These are phyloP conservation scores for Vulpes lagopus DNA, from an alignment of 2,113 vertebrate genomes.

Conservation along the genomic window DNA sequence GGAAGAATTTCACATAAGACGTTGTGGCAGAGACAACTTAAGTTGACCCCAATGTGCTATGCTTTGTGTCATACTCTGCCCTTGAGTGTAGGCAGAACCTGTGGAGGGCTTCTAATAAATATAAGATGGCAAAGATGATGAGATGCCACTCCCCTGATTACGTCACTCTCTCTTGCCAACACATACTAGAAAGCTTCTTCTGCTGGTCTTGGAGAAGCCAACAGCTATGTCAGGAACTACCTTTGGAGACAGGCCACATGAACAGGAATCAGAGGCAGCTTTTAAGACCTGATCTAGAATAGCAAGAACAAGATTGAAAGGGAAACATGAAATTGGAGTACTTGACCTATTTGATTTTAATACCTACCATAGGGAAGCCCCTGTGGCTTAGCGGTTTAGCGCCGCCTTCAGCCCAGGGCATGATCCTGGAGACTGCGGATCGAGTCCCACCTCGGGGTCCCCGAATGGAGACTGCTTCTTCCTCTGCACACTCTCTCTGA, in stretches of 20 bases:
- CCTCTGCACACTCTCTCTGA: too few species aligned
- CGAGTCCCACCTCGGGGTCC: too few species aligned
- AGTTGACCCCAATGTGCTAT: not conserved
- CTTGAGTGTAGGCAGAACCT: not conserved
- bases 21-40: not conserved
- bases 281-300: not conserved
- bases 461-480: too few species aligned
- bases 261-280: not conserved
- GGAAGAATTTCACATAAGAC: not conserved
- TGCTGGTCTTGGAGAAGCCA: not conserved
- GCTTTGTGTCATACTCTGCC: not conserved
- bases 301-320: not conserved
- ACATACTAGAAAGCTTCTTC: not conserved
- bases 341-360: not conserved
- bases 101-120: not conserved
- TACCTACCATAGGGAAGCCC: not conserved
- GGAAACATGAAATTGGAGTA: not conserved
- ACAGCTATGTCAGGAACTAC: not conserved
- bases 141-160: not conserved
- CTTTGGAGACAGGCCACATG: not conserved
- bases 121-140: not conserved
- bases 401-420: too few species aligned
- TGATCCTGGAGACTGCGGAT: too few species aligned
- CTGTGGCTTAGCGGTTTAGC: too few species aligned
- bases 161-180: not conserved